Conservation (phyloP, 2,797 vertebrate species). For the Euthynnus affinis region DNA sequence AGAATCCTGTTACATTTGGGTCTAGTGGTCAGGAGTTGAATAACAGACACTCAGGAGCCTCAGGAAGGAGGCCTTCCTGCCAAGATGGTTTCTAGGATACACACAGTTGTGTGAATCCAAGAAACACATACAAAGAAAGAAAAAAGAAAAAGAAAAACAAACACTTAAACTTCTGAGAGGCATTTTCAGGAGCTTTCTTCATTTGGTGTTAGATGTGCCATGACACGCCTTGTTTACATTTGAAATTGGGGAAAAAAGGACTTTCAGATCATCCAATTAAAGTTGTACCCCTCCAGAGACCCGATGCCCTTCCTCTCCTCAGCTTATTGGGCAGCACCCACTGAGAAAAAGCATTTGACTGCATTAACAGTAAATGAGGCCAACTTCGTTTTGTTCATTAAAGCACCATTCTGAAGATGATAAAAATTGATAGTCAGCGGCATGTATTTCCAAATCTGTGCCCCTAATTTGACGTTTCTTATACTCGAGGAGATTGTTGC, state of each 20-base stretch:
- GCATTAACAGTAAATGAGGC: slow-evolving; percentile 86
- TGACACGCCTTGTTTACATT: slow-evolving; percentile 83
- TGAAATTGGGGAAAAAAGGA: slow-evolving; percentile 84
- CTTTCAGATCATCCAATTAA: slow-evolving; percentile 86
- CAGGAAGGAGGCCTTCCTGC: too few relatives aligned
- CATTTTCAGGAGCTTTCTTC: slow-evolving; percentile 73
- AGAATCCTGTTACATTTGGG: background rate
- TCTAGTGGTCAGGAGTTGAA: background rate
- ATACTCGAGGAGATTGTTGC: slow-evolving; percentile 70
- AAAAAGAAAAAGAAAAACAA: slow-evolving; percentile 3
- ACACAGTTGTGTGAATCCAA: too few relatives aligned
- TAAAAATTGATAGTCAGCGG: slow-evolving; percentile 74
- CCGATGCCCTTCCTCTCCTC: slow-evolving; percentile 80
- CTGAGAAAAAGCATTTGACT: slow-evolving; percentile 86
- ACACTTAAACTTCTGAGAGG: slow-evolving; percentile 68
- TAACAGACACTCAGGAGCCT: background rate
- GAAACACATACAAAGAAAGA: slow-evolving; percentile 19
- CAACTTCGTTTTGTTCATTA: slow-evolving; percentile 85
- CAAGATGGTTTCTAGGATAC: too few relatives aligned
- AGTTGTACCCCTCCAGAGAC: slow-evolving; percentile 84
- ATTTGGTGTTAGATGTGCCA: slow-evolving; percentile 86
- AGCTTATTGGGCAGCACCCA: slow-evolving; percentile 85
- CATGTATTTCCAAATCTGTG: slow-evolving; percentile 72
- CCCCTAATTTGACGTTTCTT: slow-evolving; percentile 77
- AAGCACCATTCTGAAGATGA: slow-evolving; percentile 80